Percentiles rank a stretch among this genome's conserved stretches.
phyloP scores from a whole-genome alignment of 1,140 invertebrate species.

The Bombus waltoni region DNA sequence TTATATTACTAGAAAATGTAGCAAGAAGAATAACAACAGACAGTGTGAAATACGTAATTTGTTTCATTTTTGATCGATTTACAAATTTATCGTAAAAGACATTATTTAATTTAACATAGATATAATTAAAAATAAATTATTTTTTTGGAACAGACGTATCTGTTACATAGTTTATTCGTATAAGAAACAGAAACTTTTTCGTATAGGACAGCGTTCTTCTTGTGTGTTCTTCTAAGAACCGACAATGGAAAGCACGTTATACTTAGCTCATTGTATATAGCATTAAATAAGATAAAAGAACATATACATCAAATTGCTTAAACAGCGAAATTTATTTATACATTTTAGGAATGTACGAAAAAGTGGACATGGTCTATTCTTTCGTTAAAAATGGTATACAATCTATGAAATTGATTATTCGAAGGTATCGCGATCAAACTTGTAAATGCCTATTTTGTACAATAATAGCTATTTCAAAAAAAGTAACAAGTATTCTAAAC shows the following conservation, averaged over 20 bases:
- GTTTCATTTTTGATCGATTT: slow-evolving; percentile 17
- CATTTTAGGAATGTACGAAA: slow-evolving; percentile 51
- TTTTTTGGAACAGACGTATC: slow-evolving; percentile 40
- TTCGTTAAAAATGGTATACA: slow-evolving; percentile 47
- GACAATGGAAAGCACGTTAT: slow-evolving; percentile 23
- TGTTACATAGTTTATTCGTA: slow-evolving; percentile 33
- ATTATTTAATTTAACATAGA: slow-evolving; percentile 45
- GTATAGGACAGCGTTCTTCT: slow-evolving; percentile 40
- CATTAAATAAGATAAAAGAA: slow-evolving; percentile 44
- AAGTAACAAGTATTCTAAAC: slow-evolving; percentile 58
- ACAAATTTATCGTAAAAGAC: slow-evolving; percentile 20
- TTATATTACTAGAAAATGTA: slow-evolving; percentile 57
- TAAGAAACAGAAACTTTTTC: slow-evolving; percentile 39
- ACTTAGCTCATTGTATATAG: slow-evolving; percentile 47
- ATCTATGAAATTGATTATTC: slow-evolving; percentile 46
- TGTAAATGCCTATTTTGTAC: slow-evolving; percentile 63
- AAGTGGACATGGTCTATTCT: slow-evolving; percentile 27
- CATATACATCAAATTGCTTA: slow-evolving; percentile 38
- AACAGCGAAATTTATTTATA: slow-evolving; percentile 43
- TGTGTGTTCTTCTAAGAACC: slow-evolving; percentile 58
- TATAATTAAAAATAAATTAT: slow-evolving; percentile 21
- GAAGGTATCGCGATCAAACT: slow-evolving; percentile 23
- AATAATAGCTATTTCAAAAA: slow-evolving; percentile 58
- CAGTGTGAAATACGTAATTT: slow-evolving; percentile 18
- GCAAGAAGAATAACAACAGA: slow-evolving; percentile 57